Evolutionary conservation across 2,113 vertebrate genomes (phyloP), one percentile per base, ranked within the genome.

Genomic region (Turdus rufiventris): DNA sequence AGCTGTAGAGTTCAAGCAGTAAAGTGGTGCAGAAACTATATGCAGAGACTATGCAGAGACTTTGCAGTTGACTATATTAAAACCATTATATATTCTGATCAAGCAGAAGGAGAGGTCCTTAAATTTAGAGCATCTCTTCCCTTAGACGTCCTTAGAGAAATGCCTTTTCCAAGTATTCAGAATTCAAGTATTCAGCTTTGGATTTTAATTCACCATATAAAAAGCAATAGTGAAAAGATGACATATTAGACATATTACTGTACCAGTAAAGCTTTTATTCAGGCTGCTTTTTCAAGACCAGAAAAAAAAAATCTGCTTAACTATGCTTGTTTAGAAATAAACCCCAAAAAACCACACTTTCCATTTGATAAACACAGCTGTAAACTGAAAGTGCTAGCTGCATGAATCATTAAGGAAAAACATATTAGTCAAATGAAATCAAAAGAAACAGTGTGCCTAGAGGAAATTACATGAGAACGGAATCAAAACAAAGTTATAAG

Each of bases 401-500:
- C 33, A 88, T 3, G 20, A 94, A 57, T 88, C 77, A 87, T 93
- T 70, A 88, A 76, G 71, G 75, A 95, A 93, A 76, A 93, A 36
- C 1, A 0, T 40, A 76, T 85, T 62, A 95, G 71, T 89, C 67
- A 94, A 93, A 66, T 9, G 57, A 94, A 95, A 94, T 88, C 57
- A 91, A 91, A 96, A 86, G 93, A 96, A 96, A 83, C 60, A 56
- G 61, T 34, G 18, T 90, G 58, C 58, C 74, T 95, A 74, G 66
- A 97, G 96, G 97, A 97, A 97, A 80, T 90, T 75, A 63, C 86
- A 94, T 31, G 76, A 96, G 78, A 97, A 90, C 79, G 88, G 54
- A 96, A 88, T 60, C 67, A 91, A 97, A 96, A 96, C 96, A 95
- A 95, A 95, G 72, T 92, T 85, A 54, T 45, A 83, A 85, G 34